Evolutionary conservation across 2,113 vertebrate genomes (phyloP), one percentile per base, ranked within the genome.

Genomic region (Cacatua alba): DNA sequence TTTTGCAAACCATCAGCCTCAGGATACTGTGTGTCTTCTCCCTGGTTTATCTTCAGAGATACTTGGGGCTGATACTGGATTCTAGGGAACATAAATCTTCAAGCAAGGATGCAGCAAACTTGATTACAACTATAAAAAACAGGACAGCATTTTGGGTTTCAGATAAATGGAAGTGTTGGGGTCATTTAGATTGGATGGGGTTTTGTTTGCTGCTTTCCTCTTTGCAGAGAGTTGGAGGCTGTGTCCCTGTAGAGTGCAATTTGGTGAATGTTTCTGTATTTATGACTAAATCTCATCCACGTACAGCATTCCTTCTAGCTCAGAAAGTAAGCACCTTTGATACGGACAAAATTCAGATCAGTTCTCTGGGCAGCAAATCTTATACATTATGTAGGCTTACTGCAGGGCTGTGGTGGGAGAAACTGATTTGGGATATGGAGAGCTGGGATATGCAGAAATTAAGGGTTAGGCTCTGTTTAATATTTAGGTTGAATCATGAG

Each of bases 401-500:
- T 90, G 77, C 67, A 57, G 79, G 70, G 67, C 59, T 17, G 3
- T 57, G 67, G 53, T 48, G 31, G 31, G 53, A 82, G 78, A 86
- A 87, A 46, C n/a, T 37, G 62, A 23, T 82, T 39, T 87, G 79
- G 85, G 84, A 63, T 71, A 35, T 51, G 55, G 59, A 7, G 72
- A 74, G 39, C 35, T 78, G 52, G 64, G 64, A 51, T 74, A 21
- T 62, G 33, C 35, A 85, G 65, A 85, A 93, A 78, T 90, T 68
- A 72, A 86, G 35, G 69, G 75, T 51, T 57, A 64, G 46, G 19
- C 24, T 90, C 87, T 96, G 53, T 92, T 95, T 95, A 95, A 94
- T 79, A 78, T 97, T 95, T 93, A 85, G 75, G 95, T 88, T 71
- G 86, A 91, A 84, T 87, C 67, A 76, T 51, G 75, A 92, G 64